Evolutionary conservation across 2,113 vertebrate genomes (phyloP).

Genomic region (Proteles cristata): DNA sequence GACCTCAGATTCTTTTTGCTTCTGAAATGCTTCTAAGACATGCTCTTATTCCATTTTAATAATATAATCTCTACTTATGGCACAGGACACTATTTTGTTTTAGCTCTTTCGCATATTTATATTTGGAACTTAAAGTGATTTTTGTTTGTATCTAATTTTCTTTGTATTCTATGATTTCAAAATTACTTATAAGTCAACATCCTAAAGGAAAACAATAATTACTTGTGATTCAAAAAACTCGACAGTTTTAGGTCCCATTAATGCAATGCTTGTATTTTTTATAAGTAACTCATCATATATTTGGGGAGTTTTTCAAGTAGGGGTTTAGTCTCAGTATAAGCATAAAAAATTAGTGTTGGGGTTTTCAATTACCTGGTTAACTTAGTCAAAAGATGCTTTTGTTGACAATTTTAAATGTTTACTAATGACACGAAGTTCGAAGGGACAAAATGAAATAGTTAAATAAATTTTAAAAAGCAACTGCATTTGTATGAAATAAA

Average conservation of each 20-base stretch:
- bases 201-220: neutral
- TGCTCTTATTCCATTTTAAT: constrained; percentile 50
- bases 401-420: neutral
- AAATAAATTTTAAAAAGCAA: neutral
- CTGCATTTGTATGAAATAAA: neutral
- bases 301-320: neutral
- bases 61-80: neutral
- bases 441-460: neutral
- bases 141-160: neutral
- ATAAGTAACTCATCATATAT: neutral
- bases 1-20: constrained; percentile 15
- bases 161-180: neutral
- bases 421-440: neutral
- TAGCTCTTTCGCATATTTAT: neutral
- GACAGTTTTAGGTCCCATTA: neutral
- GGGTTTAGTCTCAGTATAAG: neutral
- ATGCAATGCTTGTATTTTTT: neutral
- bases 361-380: neutral
- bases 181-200: neutral
- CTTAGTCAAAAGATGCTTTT: neutral
- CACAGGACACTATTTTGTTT: neutral
- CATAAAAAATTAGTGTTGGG: neutral
- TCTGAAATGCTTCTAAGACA: constrained; percentile 45
- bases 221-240: neutral
- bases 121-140: constrained; percentile 29